These are phyloP conservation scores for Trichopoda pennipes DNA, from an alignment of 2,888 invertebrate genomes.

Conservation along the genomic window DNA sequence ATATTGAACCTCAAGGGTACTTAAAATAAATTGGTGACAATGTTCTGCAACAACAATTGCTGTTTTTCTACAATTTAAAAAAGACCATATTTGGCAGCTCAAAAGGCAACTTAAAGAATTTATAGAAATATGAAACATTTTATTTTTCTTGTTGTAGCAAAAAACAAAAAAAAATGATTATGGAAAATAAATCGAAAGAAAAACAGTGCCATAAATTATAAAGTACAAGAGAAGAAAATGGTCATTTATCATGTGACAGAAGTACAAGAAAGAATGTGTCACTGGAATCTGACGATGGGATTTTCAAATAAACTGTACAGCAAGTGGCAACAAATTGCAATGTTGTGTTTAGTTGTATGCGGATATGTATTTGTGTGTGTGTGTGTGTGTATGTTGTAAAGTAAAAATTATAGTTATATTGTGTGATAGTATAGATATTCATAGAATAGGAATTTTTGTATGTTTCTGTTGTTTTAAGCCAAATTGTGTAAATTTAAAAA, in stretches of 20 bases:
- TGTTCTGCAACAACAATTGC: conserved; percentile 68
- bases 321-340: conserved; percentile 63
- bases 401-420: too few relatives aligned
- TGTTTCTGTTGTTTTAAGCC: too few relatives aligned
- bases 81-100: background rate
- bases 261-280: conserved; percentile 64
- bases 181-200: background rate
- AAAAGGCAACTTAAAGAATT: conserved; percentile 32
- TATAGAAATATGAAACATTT: background rate
- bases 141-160: background rate
- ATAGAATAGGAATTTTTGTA: too few relatives aligned
- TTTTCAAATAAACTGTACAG: conserved; percentile 22
- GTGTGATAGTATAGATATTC: too few relatives aligned
- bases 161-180: background rate
- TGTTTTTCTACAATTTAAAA: conserved; percentile 52
- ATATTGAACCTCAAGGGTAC: conserved; percentile 70
- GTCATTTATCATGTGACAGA: conserved; percentile 73
- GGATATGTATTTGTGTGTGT: background rate
- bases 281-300: conserved; percentile 32
- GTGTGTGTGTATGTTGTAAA: background rate
- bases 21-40: conserved; percentile 70
- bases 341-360: background rate
- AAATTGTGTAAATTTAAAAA: too few relatives aligned
- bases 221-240: conserved; percentile 67
- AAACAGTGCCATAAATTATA: conserved; percentile 71